Evolutionary conservation across 2,797 vertebrate genomes (phyloP), one percentile per base, ranked within the genome.

Genomic region (Enteromius viviparus): DNA sequence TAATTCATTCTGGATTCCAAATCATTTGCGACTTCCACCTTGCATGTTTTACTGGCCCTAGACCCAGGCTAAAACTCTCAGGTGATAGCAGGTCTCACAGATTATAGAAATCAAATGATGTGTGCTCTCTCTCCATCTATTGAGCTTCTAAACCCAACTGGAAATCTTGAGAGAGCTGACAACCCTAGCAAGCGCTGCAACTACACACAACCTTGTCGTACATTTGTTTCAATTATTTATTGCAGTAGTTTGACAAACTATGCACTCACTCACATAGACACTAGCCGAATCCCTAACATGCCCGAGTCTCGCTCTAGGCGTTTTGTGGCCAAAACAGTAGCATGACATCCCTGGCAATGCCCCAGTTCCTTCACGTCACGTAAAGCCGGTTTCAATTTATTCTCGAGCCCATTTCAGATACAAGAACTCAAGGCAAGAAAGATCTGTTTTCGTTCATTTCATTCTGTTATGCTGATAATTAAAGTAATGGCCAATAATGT

Each of bases 31-130:
- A 49, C 34, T 53, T 40, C 49, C 74, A 66, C 47, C 58, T 75
- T 26, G 11, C 42, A 51, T 74, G 70, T 53, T 65, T 74, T 81
- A 72, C 72, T 65, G 15, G 6, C 32, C 58, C 58, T 53, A 40
- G 5, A 80, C 78, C 66, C 58, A 74, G 49, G 42, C 76, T 34
- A 9, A 80, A 11, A 49, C 58, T 75, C 69, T 55, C 75, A 12
- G 51, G 45, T 37, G 74, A 78, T 75, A 58, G 34, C 37, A 68
- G n/a, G 70, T 69, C 81, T 86, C 60, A 64, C 42, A 87, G 88
- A 88, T 89, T 88, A 89, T 78, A 58, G 71, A 89, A 89, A 89
- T 92, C 91, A 92, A 87, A 91, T 90, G 84, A 91, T 91, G 87
- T 91, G 91, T 74, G 53, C 76, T 60, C 40, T 60, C 69, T 60